Conservation (phyloP, 1,140 invertebrate genomes). For the Procambarus clarkii region DNA sequence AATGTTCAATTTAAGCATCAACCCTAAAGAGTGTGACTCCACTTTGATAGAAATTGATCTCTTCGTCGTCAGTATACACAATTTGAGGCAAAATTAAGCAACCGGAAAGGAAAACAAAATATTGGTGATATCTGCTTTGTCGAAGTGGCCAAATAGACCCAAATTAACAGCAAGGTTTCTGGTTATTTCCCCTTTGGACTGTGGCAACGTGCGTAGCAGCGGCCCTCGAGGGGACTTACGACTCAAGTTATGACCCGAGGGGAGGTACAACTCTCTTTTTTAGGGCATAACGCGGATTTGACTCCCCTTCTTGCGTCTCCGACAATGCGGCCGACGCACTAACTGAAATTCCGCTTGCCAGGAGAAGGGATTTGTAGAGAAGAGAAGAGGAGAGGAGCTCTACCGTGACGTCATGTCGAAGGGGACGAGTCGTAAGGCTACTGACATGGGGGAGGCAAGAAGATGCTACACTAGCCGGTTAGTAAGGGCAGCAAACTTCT, state of each 20-base stretch:
- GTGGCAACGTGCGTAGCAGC: neutral
- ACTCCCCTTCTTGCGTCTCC: neutral
- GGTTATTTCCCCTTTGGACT: neutral
- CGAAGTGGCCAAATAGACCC: no score
- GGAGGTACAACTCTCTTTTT: slow-evolving; percentile 3
- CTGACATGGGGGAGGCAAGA: neutral
- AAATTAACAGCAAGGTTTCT: no score
- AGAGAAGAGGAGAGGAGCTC: neutral
- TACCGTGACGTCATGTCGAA: neutral
- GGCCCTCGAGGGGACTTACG: neutral
- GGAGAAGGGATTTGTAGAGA: neutral
- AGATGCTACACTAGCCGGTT: neutral
- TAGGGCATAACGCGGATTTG: neutral
- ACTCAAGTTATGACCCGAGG: slow-evolving; percentile 3
- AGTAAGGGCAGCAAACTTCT: neutral
- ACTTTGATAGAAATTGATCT: no score
- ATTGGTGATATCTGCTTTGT: no score
- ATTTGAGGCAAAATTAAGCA: no score
- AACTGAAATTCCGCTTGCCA: neutral
- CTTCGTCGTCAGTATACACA: no score
- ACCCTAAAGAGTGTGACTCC: no score
- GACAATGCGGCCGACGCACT: neutral
- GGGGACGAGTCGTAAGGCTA: neutral
- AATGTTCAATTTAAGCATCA: no score
- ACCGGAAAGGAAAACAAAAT: no score